These are phyloP conservation scores for Unio pictorum DNA, from an alignment of 2,888 invertebrate species.

Conservation along the genomic window DNA sequence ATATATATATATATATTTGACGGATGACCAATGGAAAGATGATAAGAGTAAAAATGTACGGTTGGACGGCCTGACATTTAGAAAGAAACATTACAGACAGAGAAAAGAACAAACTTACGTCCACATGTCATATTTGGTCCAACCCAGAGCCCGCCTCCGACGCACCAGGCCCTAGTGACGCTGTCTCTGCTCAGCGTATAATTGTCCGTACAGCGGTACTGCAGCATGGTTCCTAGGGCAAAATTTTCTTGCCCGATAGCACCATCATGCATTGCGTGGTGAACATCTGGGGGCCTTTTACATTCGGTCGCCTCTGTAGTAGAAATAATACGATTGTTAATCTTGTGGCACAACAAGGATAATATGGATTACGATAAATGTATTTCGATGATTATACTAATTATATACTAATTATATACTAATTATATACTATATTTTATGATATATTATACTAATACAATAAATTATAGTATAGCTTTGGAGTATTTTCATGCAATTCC, in stretches of 20 bases:
- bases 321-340: neutral
- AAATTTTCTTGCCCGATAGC: slow-evolving; percentile 85
- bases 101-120: slow-evolving; percentile 77
- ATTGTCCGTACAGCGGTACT: slow-evolving; percentile 94
- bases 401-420: too few relatives aligned
- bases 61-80: too few relatives aligned
- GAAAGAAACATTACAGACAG: slow-evolving; percentile 3
- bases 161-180: slow-evolving; percentile 92
- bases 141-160: slow-evolving; percentile 92
- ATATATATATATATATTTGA: too few relatives aligned
- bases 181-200: slow-evolving; percentile 86
- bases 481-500: too few relatives aligned
- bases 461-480: too few relatives aligned
- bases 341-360: too few relatives aligned
- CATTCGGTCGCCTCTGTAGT: slow-evolving; percentile 61
- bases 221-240: slow-evolving; percentile 89
- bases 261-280: slow-evolving; percentile 81
- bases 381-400: too few relatives aligned
- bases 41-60: too few relatives aligned
- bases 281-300: slow-evolving; percentile 71
- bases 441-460: too few relatives aligned
- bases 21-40: too few relatives aligned
- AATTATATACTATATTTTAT: too few relatives aligned
- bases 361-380: neutral
- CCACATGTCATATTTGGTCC: slow-evolving; percentile 97